Conservation (phyloP, 2,888 invertebrate species). For the Ennomos erosarius region DNA sequence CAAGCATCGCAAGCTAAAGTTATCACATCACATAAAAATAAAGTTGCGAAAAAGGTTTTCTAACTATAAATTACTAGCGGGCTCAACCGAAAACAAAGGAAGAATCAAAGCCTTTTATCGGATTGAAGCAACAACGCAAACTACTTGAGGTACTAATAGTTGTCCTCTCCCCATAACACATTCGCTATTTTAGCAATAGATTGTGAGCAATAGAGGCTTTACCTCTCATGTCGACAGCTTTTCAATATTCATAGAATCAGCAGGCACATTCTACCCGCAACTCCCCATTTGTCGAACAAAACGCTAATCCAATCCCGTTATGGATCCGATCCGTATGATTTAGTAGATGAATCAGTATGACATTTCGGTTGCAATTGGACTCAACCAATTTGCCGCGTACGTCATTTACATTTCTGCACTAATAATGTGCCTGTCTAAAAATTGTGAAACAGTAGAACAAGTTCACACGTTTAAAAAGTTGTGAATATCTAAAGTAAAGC, state of each 20-base stretch:
- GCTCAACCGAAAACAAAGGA: no score
- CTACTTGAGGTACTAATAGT: slow-evolving; percentile 63
- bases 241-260: slow-evolving; percentile 29
- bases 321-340: slow-evolving; percentile 41
- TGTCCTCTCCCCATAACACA: slow-evolving; percentile 17
- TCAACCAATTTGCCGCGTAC: slow-evolving; percentile 44
- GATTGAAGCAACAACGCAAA: slow-evolving; percentile 33
- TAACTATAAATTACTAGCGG: no score
- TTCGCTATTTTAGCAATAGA: slow-evolving; percentile 5
- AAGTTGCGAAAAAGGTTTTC: no score
- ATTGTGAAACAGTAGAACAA: not conserved
- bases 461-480: no score
- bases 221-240: slow-evolving; percentile 9
- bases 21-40: no score
- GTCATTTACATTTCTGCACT: slow-evolving; percentile 49
- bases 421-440: slow-evolving; percentile 34
- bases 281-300: slow-evolving; percentile 31
- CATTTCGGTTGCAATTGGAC: slow-evolving; percentile 45
- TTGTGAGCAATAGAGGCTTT: no score
- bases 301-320: slow-evolving; percentile 42
- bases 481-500: no score
- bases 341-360: slow-evolving; percentile 40
- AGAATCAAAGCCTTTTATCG: no score
- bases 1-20: no score
- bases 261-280: slow-evolving; percentile 9